phyloP scores from a whole-genome alignment of 2,113 vertebrate species.

The Eudorcas thomsonii region DNA sequence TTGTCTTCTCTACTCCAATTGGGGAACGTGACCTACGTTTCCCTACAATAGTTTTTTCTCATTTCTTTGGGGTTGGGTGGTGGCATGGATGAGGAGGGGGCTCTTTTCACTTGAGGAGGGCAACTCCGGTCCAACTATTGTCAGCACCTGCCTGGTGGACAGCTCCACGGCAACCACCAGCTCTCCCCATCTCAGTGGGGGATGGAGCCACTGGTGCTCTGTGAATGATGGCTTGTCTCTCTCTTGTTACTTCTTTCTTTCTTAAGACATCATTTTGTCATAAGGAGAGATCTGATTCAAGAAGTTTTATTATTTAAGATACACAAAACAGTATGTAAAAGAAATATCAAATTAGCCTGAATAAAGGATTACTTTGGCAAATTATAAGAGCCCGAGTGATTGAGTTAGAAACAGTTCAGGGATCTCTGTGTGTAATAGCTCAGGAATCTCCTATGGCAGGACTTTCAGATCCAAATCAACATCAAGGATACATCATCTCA shows the following conservation, averaged over 20 bases:
- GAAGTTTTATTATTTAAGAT: conserved; percentile 21
- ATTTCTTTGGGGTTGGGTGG: neutral
- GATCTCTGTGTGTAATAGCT: conserved; percentile 49
- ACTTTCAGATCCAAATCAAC: conserved; percentile 59
- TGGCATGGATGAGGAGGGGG: neutral
- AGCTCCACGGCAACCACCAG: conserved; percentile 52
- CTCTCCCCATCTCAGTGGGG: neutral
- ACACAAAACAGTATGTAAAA: conserved; percentile 3
- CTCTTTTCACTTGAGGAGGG: neutral
- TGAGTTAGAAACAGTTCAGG: conserved; percentile 35
- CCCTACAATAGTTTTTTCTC: neutral
- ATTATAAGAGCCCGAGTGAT: neutral
- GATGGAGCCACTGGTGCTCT: neutral
- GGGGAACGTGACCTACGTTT: neutral
- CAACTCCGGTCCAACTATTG: neutral
- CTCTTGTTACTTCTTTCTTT: neutral
- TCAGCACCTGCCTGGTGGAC: conserved; percentile 71
- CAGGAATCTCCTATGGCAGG: conserved; percentile 64
- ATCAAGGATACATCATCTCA: conserved; percentile 62
- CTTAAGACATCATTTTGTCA: neutral
- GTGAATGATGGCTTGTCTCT: neutral
- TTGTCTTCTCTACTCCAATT: neutral
- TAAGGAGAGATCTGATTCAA: neutral
- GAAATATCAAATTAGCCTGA: neutral
- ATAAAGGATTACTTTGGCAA: conserved; percentile 53